Conservation (phyloP, 2,797 vertebrate genomes). For the Capromys pilorides region DNA sequence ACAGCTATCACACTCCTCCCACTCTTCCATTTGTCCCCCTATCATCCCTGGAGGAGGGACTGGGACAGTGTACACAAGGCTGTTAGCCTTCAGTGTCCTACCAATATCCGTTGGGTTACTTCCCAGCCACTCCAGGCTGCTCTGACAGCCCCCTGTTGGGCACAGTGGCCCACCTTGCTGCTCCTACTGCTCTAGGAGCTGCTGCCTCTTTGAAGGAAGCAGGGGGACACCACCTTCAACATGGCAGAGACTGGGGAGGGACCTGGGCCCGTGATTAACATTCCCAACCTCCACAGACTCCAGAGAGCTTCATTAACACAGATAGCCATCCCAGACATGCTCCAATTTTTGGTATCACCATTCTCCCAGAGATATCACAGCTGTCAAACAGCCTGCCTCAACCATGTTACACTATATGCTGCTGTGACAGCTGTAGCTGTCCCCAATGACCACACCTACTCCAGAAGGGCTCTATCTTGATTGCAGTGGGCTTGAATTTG, state of each 20-base stretch:
- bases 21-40: neutral
- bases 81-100: neutral
- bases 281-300: neutral
- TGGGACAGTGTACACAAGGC: neutral
- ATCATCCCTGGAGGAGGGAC: neutral
- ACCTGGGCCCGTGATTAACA: neutral
- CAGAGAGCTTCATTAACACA: neutral
- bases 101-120: neutral
- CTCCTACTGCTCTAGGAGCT: neutral
- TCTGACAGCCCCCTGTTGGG: neutral
- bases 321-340: neutral
- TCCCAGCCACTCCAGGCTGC: neutral
- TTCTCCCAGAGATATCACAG: neutral
- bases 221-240: neutral
- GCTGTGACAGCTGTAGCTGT: neutral
- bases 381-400: neutral
- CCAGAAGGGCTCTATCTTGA: neutral
- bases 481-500: neutral
- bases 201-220: neutral
- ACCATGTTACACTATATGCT: neutral
- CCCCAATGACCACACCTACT: neutral
- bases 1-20: neutral
- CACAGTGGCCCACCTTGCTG: neutral
- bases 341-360: neutral
- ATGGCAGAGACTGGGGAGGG: neutral